Percentiles rank a stretch among this genome's conserved stretches.
Evolutionary conservation across 1,140 invertebrate species (phyloP).

Genomic region (Bombus polaris): DNA sequence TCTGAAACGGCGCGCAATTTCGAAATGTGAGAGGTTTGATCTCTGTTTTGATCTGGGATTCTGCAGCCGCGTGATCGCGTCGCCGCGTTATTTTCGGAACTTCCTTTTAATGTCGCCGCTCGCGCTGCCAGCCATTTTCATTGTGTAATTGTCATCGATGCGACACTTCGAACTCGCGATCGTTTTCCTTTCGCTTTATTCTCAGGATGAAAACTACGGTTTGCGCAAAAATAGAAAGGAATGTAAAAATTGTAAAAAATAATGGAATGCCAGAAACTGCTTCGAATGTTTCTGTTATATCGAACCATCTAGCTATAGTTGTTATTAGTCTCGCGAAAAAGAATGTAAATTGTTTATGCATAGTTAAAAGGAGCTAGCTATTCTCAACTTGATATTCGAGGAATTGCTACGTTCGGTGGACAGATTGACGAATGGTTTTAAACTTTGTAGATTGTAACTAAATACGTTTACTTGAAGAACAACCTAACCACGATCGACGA

Average conservation of each 20-base stretch:
- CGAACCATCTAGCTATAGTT: background rate
- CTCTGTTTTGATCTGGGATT: background rate
- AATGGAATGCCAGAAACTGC: background rate
- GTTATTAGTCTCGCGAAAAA: background rate
- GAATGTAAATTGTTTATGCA: background rate
- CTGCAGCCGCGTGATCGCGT: constrained; percentile 7
- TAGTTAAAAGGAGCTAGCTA: background rate
- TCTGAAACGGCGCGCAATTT: constrained; percentile 38
- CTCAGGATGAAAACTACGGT: background rate
- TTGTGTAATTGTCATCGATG: constrained; percentile 23
- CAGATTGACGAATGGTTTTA: background rate
- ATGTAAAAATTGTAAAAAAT: background rate
- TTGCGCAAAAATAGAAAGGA: background rate
- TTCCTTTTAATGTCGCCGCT: background rate
- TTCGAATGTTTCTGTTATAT: background rate
- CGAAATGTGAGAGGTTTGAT: constrained; percentile 17
- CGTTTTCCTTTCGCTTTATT: background rate
- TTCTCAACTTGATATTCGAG: background rate
- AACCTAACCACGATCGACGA: background rate
- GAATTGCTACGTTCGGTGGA: background rate
- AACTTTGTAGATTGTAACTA: background rate
- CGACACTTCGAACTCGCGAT: background rate
- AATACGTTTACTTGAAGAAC: background rate
- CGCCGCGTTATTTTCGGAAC: constrained; percentile 30
- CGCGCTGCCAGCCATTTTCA: background rate